phyloP scores from a whole-genome alignment of 2,888 invertebrate genomes.

The Gasteruption jaculator region DNA sequence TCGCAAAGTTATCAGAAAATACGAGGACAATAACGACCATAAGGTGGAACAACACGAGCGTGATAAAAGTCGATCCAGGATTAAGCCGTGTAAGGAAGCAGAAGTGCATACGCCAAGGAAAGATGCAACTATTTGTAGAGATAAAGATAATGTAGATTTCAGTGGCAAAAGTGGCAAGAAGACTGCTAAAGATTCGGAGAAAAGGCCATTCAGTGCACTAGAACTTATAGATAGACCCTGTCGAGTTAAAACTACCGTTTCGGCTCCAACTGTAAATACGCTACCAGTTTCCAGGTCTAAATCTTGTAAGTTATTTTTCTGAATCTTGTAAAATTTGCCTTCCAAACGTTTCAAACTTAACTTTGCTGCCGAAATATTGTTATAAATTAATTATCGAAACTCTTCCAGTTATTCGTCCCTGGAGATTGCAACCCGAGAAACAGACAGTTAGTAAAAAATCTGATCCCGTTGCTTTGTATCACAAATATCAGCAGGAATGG shows the following conservation, averaged over 20 bases:
- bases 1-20: too few relatives aligned
- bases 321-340: background rate
- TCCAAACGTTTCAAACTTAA: too few relatives aligned
- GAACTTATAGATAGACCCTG: too few relatives aligned
- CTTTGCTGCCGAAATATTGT: too few relatives aligned
- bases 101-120: too few relatives aligned
- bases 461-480: constrained; percentile 74
- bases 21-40: too few relatives aligned
- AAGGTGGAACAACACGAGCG: too few relatives aligned
- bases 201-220: too few relatives aligned
- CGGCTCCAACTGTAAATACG: constrained; percentile 23
- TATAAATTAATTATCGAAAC: constrained; percentile 10
- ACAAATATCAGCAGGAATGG: constrained; percentile 73
- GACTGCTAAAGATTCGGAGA: constrained; percentile 16
- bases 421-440: constrained; percentile 49
- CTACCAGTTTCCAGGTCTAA: constrained; percentile 25
- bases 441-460: constrained; percentile 50
- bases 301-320: constrained; percentile 34
- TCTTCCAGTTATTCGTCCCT: constrained; percentile 61
- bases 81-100: too few relatives aligned
- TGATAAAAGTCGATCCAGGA: too few relatives aligned
- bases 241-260: too few relatives aligned
- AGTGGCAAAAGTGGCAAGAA: constrained; percentile 25
- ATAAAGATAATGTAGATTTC: constrained; percentile 1
- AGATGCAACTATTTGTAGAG: too few relatives aligned